Evolutionary conservation across 2,797 vertebrate genomes (phyloP), one percentile per base, ranked within the genome.

Genomic region (Triplophysa bombifrons): DNA sequence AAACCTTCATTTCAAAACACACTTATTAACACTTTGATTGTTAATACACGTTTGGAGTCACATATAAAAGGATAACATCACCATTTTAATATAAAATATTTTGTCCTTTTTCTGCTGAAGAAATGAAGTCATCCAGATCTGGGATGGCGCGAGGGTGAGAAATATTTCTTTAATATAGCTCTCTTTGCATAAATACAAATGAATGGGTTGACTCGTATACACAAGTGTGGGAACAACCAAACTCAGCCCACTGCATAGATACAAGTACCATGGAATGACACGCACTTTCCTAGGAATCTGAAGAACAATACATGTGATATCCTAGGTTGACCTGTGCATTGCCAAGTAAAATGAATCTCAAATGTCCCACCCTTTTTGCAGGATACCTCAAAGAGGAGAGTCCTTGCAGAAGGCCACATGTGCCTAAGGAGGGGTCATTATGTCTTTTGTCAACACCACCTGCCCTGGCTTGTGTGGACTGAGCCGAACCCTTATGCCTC

Each of bases 361-460:
- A 13, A 51, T 53, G 53, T 80, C 63, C 56, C 80, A 68, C 75
- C 74, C 78, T 71, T 79, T 56, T 74, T 46, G 30, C 78, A 46
- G 51, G 70, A 83, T 79, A 79, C 72, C 66, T 79, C 30, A 60
- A 19, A 74, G 20, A 44, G 79, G 55, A 84, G 69, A 78, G 80
- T 80, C 71, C 53, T 27, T 72, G 71, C 75, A 74, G 6, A 16
- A 65, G 50, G 71, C 71, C 79, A 78, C 69, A 78, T 84, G 81
- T 68, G 74, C 82, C 60, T 61, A 64, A 68, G 72, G 60, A 56
- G 53, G 46, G 82, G 89, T 88, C 89, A 91, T 88, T 87, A 90
- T 87, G 87, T 89, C 86, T 87, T 84, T 87, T 92, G 90, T 91
- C 91, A 91, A 88, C 88, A 87, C 87, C 90, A 92, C 89, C 91